phyloP scores from a whole-genome alignment of 2,113 vertebrate genomes.

The Micronycteris hirsuta region DNA sequence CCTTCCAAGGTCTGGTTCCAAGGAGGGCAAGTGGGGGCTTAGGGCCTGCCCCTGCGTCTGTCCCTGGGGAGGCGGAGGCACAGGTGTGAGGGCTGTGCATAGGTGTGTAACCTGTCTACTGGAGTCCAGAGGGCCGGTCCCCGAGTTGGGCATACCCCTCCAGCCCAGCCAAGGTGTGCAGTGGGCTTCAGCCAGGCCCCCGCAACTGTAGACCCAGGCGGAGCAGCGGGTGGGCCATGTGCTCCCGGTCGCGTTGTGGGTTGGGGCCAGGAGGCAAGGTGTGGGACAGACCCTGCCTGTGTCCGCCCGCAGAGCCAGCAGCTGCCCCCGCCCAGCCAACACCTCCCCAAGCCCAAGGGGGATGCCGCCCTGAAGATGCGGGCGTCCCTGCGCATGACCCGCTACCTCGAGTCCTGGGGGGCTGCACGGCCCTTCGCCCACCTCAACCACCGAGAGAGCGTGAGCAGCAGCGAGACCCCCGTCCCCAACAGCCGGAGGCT shows the following conservation, averaged over 20 bases:
- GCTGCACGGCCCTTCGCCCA: slow-evolving; percentile 96
- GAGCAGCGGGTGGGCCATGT: background rate
- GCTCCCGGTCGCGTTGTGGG: accelerated
- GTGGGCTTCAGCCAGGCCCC: background rate
- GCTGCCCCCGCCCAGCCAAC: slow-evolving; percentile 74
- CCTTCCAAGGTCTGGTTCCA: background rate
- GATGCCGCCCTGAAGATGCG: slow-evolving; percentile 95
- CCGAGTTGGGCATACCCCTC: accelerated
- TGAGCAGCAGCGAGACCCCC: slow-evolving; percentile 83
- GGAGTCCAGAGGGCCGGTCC: background rate
- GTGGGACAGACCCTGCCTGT: background rate
- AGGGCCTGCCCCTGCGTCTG: no score
- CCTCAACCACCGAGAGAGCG: slow-evolving; percentile 91
- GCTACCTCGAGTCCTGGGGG: slow-evolving; percentile 98
- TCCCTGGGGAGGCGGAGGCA: background rate
- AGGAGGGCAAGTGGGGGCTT: background rate
- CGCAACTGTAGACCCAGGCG: accelerated
- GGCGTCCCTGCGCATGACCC: slow-evolving; percentile 95
- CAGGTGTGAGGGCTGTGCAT: background rate
- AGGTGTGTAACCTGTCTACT: background rate
- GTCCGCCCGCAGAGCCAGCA: slow-evolving; percentile 87
- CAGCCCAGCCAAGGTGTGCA: background rate
- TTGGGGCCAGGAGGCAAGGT: background rate
- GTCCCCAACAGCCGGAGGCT: slow-evolving; percentile 81
- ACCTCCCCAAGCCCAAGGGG: slow-evolving; percentile 83